phyloP scores from a whole-genome alignment of 2,113 vertebrate species.

The Ancistrus triradiatus region DNA sequence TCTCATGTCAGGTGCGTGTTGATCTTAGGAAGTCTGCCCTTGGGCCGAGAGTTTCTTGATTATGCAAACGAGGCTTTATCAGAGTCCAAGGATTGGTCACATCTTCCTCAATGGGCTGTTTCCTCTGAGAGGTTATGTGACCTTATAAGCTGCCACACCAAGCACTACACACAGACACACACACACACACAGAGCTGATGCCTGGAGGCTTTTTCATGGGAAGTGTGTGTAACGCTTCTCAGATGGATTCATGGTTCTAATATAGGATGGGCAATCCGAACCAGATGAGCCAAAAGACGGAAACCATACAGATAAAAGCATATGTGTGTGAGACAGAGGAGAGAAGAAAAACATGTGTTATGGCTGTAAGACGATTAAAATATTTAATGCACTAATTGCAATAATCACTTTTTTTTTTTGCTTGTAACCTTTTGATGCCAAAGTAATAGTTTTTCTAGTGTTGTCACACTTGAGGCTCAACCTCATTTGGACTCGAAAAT shows the following conservation, averaged over 20 bases:
- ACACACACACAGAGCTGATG: slow-evolving; percentile 20
- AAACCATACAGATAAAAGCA: not conserved
- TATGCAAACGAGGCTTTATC: slow-evolving; percentile 73
- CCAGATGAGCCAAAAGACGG: slow-evolving; percentile 10
- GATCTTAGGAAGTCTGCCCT: not conserved
- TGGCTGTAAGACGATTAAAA: too few species aligned
- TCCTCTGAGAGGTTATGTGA: slow-evolving; percentile 53
- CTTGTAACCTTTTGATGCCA: too few species aligned
- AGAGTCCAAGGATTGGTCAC: slow-evolving; percentile 76
- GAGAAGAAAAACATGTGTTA: not conserved
- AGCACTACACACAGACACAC: slow-evolving; percentile 2
- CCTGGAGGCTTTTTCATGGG: slow-evolving; percentile 37
- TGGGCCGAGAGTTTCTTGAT: slow-evolving; percentile 74
- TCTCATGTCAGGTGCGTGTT: too few species aligned
- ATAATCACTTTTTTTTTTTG: too few species aligned
- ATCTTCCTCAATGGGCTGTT: slow-evolving; percentile 65
- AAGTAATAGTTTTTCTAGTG: too few species aligned
- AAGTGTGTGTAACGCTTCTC: slow-evolving; percentile 40
- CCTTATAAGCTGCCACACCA: slow-evolving; percentile 61
- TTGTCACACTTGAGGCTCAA: too few species aligned
- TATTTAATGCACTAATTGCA: too few species aligned
- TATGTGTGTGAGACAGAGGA: slow-evolving; percentile 5
- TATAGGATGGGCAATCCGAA: slow-evolving; percentile 14
- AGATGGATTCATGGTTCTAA: slow-evolving; percentile 43
- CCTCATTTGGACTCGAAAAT: too few species aligned